phyloP scores from a whole-genome alignment of 2,888 invertebrate genomes.

The Nomada ruficornis region DNA sequence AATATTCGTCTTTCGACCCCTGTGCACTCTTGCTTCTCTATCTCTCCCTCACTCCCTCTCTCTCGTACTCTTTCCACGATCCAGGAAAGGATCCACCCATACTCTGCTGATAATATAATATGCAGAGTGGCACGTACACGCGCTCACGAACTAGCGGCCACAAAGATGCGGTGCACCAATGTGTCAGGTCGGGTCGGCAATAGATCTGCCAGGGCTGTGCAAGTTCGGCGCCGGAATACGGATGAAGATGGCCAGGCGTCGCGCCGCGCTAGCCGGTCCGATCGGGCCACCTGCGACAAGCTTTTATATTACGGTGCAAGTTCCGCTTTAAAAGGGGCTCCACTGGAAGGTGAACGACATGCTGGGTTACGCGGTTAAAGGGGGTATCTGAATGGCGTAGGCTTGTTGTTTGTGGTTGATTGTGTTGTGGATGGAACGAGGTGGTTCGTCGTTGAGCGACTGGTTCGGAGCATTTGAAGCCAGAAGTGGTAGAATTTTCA shows the following conservation, averaged over 20 bases:
- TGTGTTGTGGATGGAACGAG: too few species aligned
- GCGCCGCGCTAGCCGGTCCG: slow-evolving; percentile 26
- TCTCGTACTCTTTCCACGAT: slow-evolving; percentile 1
- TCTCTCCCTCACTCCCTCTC: neutral
- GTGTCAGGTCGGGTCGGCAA: slow-evolving; percentile 59
- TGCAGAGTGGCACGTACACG: slow-evolving; percentile 50
- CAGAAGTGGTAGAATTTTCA: neutral
- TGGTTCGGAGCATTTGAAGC: neutral
- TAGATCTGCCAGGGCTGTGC: slow-evolving; percentile 60
- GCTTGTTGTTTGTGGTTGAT: neutral
- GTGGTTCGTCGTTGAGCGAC: neutral
- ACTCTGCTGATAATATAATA: slow-evolving; percentile 62
- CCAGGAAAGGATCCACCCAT: slow-evolving; percentile 30
- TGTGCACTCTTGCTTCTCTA: neutral
- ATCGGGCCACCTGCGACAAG: slow-evolving; percentile 16
- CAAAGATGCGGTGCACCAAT: slow-evolving; percentile 60
- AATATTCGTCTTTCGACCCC: slow-evolving; percentile 49
- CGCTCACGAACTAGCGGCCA: slow-evolving; percentile 38
- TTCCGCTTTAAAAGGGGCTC: neutral
- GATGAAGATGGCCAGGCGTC: slow-evolving; percentile 60
- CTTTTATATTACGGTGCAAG: slow-evolving; percentile 12
- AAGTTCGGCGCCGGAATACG: slow-evolving; percentile 65
- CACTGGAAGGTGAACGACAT: too few species aligned
- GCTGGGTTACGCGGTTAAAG: neutral
- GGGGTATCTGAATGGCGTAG: neutral